Conservation (phyloP, 2,888 invertebrate species). For the Caenorhabditis macrosperma region DNA sequence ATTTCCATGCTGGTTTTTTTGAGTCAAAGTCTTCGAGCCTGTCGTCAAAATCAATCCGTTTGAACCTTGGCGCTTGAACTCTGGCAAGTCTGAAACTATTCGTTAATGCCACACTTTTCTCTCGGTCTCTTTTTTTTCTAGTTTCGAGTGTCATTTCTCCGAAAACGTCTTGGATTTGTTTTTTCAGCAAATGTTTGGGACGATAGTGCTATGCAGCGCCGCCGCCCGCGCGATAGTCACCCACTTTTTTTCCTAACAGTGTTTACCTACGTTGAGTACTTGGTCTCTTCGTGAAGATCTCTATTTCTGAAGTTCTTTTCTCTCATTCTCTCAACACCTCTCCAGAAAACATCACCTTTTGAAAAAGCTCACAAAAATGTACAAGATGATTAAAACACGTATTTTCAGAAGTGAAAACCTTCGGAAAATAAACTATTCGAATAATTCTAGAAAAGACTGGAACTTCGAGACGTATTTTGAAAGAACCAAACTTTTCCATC, state of each 20-base stretch:
- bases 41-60: constrained; percentile 77
- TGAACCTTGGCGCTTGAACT: constrained; percentile 59
- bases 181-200: constrained; percentile 32
- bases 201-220: constrained; percentile 18
- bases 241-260: constrained; percentile 29
- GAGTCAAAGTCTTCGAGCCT: constrained; percentile 68
- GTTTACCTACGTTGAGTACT: constrained; percentile 47
- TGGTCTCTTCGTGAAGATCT: constrained; percentile 20
- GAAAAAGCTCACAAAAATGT: no score
- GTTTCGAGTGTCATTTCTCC: constrained; percentile 15
- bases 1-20: constrained; percentile 77
- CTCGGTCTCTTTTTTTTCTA: not conserved
- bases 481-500: no score
- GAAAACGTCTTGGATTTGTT: constrained; percentile 6
- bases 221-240: constrained; percentile 44
- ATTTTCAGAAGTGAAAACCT: no score
- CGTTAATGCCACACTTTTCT: not conserved
- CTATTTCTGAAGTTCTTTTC: not conserved
- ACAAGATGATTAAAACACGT: no score
- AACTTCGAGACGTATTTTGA: no score
- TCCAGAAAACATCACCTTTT: not conserved
- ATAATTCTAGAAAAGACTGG: no score
- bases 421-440: no score
- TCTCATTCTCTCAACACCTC: not conserved
- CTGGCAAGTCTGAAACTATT: constrained; percentile 41